Base-by-base conservation (phyloP, 2,797 vertebrate genomes). In the Macroramphosus scolopax region DNA sequence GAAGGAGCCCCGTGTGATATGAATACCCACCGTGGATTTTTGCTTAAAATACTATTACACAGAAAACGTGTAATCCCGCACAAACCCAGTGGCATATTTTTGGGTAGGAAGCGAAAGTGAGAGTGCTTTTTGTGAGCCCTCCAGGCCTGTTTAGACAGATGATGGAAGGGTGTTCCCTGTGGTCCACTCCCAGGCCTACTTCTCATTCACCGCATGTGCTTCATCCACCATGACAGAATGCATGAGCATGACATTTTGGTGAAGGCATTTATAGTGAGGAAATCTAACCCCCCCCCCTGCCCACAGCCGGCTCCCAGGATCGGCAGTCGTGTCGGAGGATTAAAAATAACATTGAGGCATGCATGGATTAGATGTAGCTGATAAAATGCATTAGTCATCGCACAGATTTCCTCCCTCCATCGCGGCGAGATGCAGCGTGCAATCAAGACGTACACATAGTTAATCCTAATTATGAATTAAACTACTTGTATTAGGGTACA, bases 131-230 rank as follows among this genome's bases (percentile, higher is more conserved):
- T 76, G 77, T 81, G 22, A 77, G 63, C 61, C 75, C 81, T 78
- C 48, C 69, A 77, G 80, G 78, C 77, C 78, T 75, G 77, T 83
- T 83, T 78, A 83, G 80, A 84, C 77, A 58, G 79, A 85, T 87
- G 81, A 87, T 88, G 79, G 81, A 87, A 86, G 77, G 84, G 68
- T 83, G 71, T 64, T 86, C 85, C 84, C 82, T 78, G 67, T 64
- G 84, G 84, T 78, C 70, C 77, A 60, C 60, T 82, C 74, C 51
- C 76, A 64, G 58, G 53, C 60, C 70, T 80, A 52, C 77, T 85
- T 86, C 68, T 84, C 73, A 82, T 84, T 84, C 83, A 72, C 65
- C 65, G 59, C 57, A 54, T 75, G 72, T 28, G 52, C 71, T 53
- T 42, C 38, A 40, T 74, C 69, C 76, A 54, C 50, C 53, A 58